Evolutionary conservation across 2,113 vertebrate genomes (phyloP), one percentile per base, ranked within the genome.

Genomic region (Sebastes schlegelii): DNA sequence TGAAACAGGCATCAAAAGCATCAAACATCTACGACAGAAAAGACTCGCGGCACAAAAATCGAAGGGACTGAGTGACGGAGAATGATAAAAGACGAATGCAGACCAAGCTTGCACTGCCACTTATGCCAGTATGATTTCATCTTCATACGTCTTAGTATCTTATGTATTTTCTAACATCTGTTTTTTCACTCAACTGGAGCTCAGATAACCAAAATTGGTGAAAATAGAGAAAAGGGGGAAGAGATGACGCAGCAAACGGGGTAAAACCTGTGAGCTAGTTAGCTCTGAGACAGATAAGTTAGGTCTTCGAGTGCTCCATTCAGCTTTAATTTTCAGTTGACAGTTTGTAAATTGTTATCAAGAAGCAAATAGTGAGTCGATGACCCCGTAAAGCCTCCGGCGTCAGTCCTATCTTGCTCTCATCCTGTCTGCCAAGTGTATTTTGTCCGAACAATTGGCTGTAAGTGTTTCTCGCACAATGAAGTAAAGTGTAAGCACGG

Each of bases 41-140:
- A 82, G 86, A 90, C 88, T 92, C 69, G 54, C 63, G 82, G 74
- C 68, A 75, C 84, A 91, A 87, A 66, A 86, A 57, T 81, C 17
- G 9, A 82, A 79, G 72, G 63, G 69, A 82, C 68, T 62, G 16
- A 61, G 61, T 58, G 70, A 77, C 21, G 40, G 21, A 69, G 61
- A 57, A 86, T 21, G 46, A 83, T 23, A 14, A 89, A 82, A 82
- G 75, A 48, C 82, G 77, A 86, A 83, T 54, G 77, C 77, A 85
- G 73, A 93, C 83, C 72, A 86, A 92, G 94, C 93, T 94, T 91
- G 88, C 94, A 95, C 95, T 96, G 95, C 95, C 95, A 95, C 88
- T 84, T 66, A 84, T 84, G 86, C 88, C 91, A 82, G 74, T 90
- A 87, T 78, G 63, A 86, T 84, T 86, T 86, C 46, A 88, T 88